Percentiles rank a stretch among this genome's conserved stretches.
These are phyloP conservation scores for Elachura formosa DNA, from an alignment of 2,113 vertebrate genomes.

Conservation along the genomic window DNA sequence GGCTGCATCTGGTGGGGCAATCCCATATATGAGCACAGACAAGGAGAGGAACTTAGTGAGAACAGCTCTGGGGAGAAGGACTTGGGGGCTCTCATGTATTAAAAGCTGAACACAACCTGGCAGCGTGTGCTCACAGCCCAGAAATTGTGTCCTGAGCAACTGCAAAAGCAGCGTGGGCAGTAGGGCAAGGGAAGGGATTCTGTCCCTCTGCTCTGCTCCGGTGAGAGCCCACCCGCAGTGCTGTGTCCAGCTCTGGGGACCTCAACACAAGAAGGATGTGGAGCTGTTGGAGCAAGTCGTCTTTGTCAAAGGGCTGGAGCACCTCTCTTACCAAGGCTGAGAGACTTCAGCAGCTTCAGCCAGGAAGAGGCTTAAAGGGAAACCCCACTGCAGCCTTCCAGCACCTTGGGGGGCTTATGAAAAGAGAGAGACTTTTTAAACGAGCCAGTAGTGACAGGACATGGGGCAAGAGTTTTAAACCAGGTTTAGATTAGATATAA, in stretches of 20 bases:
- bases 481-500: background rate
- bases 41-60: background rate
- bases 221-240: background rate
- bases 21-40: background rate
- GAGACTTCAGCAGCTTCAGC: fast-evolving
- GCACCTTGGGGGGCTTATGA: background rate
- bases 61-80: background rate
- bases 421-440: background rate
- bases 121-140: background rate
- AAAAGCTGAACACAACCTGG: background rate
- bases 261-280: background rate
- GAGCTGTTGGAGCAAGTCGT: no score
- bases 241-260: background rate
- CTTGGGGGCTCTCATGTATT: fast-evolving
- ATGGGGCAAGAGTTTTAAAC: background rate
- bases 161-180: background rate
- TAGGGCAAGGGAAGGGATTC: background rate
- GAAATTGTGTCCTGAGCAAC: background rate
- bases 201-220: background rate
- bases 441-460: fast-evolving
- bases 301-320: background rate
- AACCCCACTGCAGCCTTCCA: background rate
- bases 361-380: background rate
- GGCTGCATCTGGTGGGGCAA: background rate
- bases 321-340: background rate